Percentiles rank a stretch among this genome's conserved stretches.
Evolutionary conservation across 2,113 vertebrate species (phyloP).

Genomic region (Leucoraja erinaceus): DNA sequence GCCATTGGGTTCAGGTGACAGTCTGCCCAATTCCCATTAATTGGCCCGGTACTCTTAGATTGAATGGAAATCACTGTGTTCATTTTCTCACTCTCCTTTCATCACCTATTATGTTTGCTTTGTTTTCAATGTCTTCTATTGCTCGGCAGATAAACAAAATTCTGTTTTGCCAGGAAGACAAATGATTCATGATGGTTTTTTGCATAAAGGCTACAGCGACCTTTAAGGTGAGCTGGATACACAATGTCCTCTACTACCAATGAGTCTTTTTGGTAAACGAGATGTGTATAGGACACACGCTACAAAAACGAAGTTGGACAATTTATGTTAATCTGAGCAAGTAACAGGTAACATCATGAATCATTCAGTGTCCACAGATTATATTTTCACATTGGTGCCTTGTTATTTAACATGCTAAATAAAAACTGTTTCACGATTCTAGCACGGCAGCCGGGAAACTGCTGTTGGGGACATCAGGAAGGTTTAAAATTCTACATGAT

Average conservation of each 20-base stretch:
- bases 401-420: conserved; percentile 30
- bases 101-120: too few relatives aligned
- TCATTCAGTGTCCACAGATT: conserved; percentile 37
- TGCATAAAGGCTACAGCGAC: neutral
- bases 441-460: neutral
- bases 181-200: neutral
- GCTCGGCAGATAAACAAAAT: too few relatives aligned
- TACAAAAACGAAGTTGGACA: neutral
- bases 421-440: conserved; percentile 11
- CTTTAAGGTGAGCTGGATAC: neutral
- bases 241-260: neutral
- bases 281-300: neutral
- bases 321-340: conserved; percentile 24
- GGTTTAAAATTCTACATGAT: neutral
- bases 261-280: neutral
- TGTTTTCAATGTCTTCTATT: too few relatives aligned
- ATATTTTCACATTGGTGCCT: conserved; percentile 31
- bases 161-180: neutral
- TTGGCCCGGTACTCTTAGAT: too few relatives aligned
- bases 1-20: too few relatives aligned
- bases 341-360: conserved; percentile 36
- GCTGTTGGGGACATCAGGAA: neutral
- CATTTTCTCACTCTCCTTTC: too few relatives aligned
- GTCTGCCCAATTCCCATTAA: too few relatives aligned
- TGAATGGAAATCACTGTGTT: too few relatives aligned